Evolutionary conservation across 2,797 vertebrate genomes (phyloP).

Genomic region (Poecilia velifera): DNA sequence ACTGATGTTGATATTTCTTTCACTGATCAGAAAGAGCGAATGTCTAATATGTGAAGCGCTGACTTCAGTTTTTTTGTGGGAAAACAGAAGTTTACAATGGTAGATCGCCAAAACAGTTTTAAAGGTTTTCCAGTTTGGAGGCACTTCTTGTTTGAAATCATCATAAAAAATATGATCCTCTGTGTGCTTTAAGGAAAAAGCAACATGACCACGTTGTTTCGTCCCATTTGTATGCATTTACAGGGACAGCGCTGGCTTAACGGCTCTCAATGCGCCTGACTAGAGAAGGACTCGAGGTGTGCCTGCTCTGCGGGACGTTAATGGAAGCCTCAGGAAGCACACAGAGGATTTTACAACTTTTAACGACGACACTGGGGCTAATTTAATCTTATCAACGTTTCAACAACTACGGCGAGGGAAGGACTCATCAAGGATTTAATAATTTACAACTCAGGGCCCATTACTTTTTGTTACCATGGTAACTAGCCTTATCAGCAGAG

Average conservation of each 20-base stretch:
- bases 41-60: not conserved
- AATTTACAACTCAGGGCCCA: conserved; percentile 29
- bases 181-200: conserved; percentile 7
- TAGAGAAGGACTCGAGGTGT: not conserved
- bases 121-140: not conserved
- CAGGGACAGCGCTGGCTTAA: not conserved
- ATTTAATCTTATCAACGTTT: conserved; percentile 47
- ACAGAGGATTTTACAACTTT: not conserved
- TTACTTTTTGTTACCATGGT: conserved; percentile 56
- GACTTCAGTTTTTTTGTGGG: not conserved
- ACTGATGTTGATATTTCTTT: not conserved
- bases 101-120: not conserved
- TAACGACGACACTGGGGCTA: conserved; percentile 11
- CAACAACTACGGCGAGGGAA: conserved; percentile 23
- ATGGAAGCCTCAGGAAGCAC: not conserved
- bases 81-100: not conserved
- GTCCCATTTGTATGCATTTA: not conserved
- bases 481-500: conserved; percentile 58
- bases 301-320: not conserved
- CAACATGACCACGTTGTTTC: not conserved
- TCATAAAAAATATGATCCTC: not conserved
- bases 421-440: conserved; percentile 35
- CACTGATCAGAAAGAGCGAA: not conserved
- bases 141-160: too few relatives aligned
- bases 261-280: not conserved